Base-by-base conservation (phyloP, 2,113 vertebrate species). In the Peromyscus maniculatus region DNA sequence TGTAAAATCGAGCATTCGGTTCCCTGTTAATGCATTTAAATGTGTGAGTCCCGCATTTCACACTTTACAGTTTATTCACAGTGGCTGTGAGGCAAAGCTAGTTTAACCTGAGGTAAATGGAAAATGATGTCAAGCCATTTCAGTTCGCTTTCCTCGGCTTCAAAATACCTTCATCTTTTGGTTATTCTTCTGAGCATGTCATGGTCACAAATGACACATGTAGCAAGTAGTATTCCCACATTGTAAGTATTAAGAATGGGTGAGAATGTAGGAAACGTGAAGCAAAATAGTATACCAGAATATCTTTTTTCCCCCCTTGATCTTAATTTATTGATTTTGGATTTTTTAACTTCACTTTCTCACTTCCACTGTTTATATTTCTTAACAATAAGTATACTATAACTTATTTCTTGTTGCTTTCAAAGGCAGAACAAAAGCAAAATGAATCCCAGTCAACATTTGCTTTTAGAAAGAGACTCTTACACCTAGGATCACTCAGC, bases 391-490 rank as follows among this genome's bases (percentile, higher is more conserved):
- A 93, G 6, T 21, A 39, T 88, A 39, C 28, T 71, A 19, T n/a
- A 84, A 26, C 1, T 15, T 83, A 16, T 64, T 55, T 96, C 36
- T 82, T 71, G 57, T 84, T 94, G 5, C 62, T 91, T 94, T 91
- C 55, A 59, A 89, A 93, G 84, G 71, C 49, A 17, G 24, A 2
- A 13, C 16, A 57, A 97, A 36, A 71, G 19, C 55, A 90, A 84
- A 93, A 59, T 67, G 57, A 95, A 91, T 88, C 71, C 80, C 2
- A 89, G 52, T 36, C 94, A 96, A 26, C 52, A 67, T 82, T 96
- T 46, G 22, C 82, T 95, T 74, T 89, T 49, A 49, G 72, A 91
- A 59, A 69, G 12, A n/a, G 24, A 79, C 21, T 95, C 33, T 80
- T 59, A 71, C 4, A 43, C 17, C 7, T 55, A 39, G 22, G 16